Evolutionary conservation across 1,140 invertebrate genomes (phyloP).

Genomic region (Uloborus diversus): DNA sequence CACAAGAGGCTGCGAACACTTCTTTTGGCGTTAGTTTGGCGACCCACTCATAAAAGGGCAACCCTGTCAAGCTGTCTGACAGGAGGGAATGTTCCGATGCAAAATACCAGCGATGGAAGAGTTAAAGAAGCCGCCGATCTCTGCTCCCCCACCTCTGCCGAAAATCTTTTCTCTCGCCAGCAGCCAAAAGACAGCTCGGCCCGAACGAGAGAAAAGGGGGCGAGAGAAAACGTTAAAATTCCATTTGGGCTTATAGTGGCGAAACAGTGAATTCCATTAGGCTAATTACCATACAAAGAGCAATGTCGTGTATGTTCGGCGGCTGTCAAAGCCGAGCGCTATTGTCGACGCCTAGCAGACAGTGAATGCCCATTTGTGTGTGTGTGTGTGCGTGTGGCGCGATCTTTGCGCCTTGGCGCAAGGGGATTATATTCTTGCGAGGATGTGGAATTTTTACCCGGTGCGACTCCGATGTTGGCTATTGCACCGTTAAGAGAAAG

Average conservation of each 20-base stretch:
- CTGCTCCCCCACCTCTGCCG: not conserved
- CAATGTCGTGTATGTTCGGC: constrained; percentile 54
- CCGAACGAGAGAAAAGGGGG: not conserved
- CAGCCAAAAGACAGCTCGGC: not conserved
- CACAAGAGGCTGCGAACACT: too few species aligned
- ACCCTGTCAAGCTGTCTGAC: constrained; percentile 25
- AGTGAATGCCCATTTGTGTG: constrained; percentile 52
- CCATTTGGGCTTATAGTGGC: constrained; percentile 51
- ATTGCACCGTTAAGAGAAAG: not conserved
- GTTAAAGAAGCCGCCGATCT: constrained; percentile 47
- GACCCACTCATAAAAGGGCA: not conserved
- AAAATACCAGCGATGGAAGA: constrained; percentile 47
- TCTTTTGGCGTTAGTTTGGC: constrained; percentile 19
- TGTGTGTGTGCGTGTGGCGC: not conserved
- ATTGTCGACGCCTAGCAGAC: constrained; percentile 40
- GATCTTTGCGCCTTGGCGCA: constrained; percentile 12
- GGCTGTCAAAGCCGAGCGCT: constrained; percentile 17
- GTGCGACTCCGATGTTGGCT: not conserved
- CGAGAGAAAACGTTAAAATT: constrained; percentile 57
- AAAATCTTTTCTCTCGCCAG: constrained; percentile 13
- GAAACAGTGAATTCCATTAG: constrained; percentile 57
- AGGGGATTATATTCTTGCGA: constrained; percentile 46
- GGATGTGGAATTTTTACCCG: constrained; percentile 29
- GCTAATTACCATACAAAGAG: constrained; percentile 58
- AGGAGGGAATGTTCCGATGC: constrained; percentile 47